These are phyloP conservation scores for Dicyema japonicum DNA, from an alignment of 1,140 invertebrate genomes.

Conservation along the genomic window DNA sequence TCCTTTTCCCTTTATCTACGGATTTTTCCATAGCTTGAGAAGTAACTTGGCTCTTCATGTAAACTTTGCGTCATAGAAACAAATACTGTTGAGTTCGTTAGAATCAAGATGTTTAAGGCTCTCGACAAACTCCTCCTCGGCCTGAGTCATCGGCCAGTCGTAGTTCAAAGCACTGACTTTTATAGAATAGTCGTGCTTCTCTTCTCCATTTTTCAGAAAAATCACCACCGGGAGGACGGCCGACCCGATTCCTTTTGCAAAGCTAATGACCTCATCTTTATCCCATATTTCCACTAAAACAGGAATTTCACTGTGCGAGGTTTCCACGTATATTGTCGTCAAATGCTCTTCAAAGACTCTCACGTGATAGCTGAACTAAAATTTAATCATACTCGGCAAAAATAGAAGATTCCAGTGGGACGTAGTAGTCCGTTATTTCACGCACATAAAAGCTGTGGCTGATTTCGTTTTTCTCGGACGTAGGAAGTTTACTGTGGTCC, in stretches of 20 bases:
- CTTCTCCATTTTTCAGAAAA: too few species aligned
- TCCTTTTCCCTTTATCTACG: too few species aligned
- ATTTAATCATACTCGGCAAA: too few species aligned
- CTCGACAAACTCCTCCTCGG: conserved; percentile 15
- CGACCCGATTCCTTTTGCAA: too few species aligned
- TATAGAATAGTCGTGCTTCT: conserved; percentile 17
- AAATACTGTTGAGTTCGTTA: conserved; percentile 13
- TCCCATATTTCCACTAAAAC: too few species aligned
- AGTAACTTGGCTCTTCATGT: neutral
- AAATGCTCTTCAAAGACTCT: too few species aligned
- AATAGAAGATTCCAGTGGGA: too few species aligned
- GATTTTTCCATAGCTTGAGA: conserved; percentile 2
- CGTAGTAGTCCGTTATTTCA: conserved; percentile 16
- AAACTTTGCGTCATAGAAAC: neutral
- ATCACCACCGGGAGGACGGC: too few species aligned
- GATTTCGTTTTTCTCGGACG: conserved; percentile 8
- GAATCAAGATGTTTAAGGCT: conserved; percentile 15
- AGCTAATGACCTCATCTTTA: too few species aligned
- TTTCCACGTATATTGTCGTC: too few species aligned
- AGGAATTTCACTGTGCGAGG: too few species aligned
- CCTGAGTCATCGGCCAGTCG: conserved; percentile 16
- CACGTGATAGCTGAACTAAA: too few species aligned
- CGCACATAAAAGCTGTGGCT: conserved; percentile 10
- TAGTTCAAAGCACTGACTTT: conserved; percentile 13
- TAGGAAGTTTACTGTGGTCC: conserved; percentile 11